Conservation (phyloP, 2,797 vertebrate species). For the Glyptemys insculpta region DNA sequence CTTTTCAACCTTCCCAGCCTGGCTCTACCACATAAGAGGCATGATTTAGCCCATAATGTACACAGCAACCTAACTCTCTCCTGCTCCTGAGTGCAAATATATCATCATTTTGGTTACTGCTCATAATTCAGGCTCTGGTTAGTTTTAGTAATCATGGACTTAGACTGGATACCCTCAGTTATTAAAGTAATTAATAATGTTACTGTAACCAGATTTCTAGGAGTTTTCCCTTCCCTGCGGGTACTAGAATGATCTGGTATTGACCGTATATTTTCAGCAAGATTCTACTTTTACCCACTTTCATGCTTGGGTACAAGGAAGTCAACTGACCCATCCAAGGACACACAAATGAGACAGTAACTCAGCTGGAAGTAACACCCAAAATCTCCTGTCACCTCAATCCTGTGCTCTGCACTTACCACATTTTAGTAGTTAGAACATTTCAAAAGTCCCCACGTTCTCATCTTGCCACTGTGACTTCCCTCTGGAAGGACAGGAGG, state of each 20-base stretch:
- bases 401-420: background rate
- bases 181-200: background rate
- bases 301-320: background rate
- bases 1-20: constrained; percentile 20
- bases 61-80: background rate
- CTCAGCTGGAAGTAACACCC: background rate
- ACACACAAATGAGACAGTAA: background rate
- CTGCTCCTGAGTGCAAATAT: background rate
- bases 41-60: background rate
- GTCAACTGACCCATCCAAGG: background rate
- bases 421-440: background rate
- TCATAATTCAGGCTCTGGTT: background rate
- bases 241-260: background rate
- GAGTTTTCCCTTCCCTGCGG: background rate
- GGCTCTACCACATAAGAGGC: background rate
- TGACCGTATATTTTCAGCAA: background rate
- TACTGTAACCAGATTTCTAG: background rate
- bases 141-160: background rate
- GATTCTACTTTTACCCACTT: background rate
- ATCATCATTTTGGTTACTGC: background rate
- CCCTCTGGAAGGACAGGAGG: background rate
- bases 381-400: background rate
- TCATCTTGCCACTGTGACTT: background rate
- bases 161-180: background rate
- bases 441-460: background rate